Percentiles rank a stretch among this genome's conserved stretches.
phyloP scores from a whole-genome alignment of 2,888 invertebrate genomes.

The Macrosoma leucophasiata region DNA sequence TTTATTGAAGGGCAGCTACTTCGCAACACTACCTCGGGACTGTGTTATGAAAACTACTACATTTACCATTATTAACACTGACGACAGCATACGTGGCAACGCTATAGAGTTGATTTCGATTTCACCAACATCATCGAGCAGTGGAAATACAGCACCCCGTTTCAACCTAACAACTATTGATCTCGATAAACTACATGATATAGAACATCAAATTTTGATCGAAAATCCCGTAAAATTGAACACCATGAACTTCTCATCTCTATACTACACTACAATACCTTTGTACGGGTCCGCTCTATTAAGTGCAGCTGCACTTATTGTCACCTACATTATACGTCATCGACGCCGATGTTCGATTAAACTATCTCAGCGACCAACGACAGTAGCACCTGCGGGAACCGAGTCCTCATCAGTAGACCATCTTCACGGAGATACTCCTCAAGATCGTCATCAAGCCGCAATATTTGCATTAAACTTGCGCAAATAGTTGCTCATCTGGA shows the following conservation, averaged over 20 bases:
- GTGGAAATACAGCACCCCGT: background rate
- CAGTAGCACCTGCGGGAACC: too few relatives aligned
- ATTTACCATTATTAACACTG: slow-evolving; percentile 12
- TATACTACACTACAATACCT: slow-evolving; percentile 15
- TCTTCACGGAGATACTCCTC: too few relatives aligned
- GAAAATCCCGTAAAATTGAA: slow-evolving; percentile 1
- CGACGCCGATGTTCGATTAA: too few relatives aligned
- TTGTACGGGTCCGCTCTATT: slow-evolving; percentile 6
- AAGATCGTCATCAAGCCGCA: too few relatives aligned
- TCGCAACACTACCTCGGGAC: slow-evolving; percentile 12
- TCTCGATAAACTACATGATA: slow-evolving; percentile 11
- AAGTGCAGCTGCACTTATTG: too few relatives aligned
- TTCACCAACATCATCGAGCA: background rate
- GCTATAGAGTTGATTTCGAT: slow-evolving; percentile 7
- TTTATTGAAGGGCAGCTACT: slow-evolving; percentile 7
- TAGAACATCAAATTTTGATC: slow-evolving; percentile 12
- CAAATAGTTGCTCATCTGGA: too few relatives aligned
- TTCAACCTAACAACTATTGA: slow-evolving; percentile 13
- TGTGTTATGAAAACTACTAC: slow-evolving; percentile 10
- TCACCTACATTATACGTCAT: too few relatives aligned
- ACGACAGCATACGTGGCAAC: slow-evolving; percentile 12
- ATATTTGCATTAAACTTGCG: too few relatives aligned
- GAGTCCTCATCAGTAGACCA: too few relatives aligned
- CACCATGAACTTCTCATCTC: background rate
- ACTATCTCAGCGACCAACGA: too few relatives aligned